phyloP scores from a whole-genome alignment of 2,888 invertebrate genomes.

The Fragum sueziense region DNA sequence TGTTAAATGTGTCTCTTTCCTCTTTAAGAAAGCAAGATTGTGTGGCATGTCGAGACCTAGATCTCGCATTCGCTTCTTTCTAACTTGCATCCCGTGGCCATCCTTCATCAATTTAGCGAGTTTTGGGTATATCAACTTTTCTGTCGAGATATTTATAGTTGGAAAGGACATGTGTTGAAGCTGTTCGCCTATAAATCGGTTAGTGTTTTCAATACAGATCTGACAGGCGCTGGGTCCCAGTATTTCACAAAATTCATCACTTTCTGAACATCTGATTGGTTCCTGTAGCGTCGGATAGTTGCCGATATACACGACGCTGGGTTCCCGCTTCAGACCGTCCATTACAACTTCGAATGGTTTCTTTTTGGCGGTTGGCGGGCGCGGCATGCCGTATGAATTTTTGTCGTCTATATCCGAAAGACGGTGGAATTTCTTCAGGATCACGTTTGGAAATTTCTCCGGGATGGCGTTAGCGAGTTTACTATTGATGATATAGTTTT shows the following conservation, averaged over 20 bases:
- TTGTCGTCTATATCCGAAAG: constrained; percentile 56
- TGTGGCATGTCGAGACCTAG: constrained; percentile 59
- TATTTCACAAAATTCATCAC: constrained; percentile 70
- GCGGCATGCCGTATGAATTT: constrained; percentile 69
- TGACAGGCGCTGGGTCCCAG: constrained; percentile 72
- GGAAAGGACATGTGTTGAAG: constrained; percentile 71
- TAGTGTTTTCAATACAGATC: constrained; percentile 72
- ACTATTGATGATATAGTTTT: constrained; percentile 67
- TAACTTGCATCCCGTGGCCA: constrained; percentile 65
- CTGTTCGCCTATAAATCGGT: constrained; percentile 70
- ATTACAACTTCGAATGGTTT: constrained; percentile 59
- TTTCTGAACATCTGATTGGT: constrained; percentile 57
- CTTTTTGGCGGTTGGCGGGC: constrained; percentile 65
- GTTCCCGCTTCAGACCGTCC: constrained; percentile 62
- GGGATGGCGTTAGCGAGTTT: constrained; percentile 59
- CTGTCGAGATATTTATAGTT: constrained; percentile 63
- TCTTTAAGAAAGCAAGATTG: constrained; percentile 34
- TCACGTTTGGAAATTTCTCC: constrained; percentile 66
- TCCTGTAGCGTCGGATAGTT: constrained; percentile 59
- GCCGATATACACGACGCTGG: constrained; percentile 60
- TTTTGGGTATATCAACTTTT: constrained; percentile 62
- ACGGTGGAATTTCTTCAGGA: constrained; percentile 68
- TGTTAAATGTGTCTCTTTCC: constrained; percentile 53
- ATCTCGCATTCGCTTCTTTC: constrained; percentile 62
- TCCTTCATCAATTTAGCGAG: constrained; percentile 61